These are phyloP conservation scores for Antheraea yamamai DNA, from an alignment of 2,888 invertebrate species.

Conservation along the genomic window DNA sequence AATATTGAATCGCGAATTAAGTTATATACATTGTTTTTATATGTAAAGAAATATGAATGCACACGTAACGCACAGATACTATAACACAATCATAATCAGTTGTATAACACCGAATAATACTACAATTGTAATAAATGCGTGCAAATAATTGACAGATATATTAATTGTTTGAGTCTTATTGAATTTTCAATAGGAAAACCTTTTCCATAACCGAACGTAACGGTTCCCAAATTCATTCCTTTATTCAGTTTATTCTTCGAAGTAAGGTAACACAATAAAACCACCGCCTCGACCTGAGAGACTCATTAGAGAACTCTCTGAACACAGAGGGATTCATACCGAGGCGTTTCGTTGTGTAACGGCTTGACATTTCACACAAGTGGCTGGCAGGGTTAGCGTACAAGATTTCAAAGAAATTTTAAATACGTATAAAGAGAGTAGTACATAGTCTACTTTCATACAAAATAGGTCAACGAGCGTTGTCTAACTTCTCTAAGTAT, in stretches of 20 bases:
- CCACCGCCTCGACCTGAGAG: background rate
- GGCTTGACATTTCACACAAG: background rate
- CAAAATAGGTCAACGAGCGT: background rate
- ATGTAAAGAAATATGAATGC: no score
- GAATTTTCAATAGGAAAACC: background rate
- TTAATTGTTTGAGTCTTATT: background rate
- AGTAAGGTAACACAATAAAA: background rate
- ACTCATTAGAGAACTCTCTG: slow-evolving; percentile 4
- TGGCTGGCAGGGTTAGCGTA: background rate
- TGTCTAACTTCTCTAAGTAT: background rate
- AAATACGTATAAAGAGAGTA: background rate
- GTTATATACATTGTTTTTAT: no score
- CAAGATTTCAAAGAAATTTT: background rate
- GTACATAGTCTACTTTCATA: background rate
- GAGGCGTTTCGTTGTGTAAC: background rate
- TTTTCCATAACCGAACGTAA: background rate
- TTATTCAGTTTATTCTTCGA: background rate
- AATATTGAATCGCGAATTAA: no score
- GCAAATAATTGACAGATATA: background rate
- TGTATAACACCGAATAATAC: no score
- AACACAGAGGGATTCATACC: background rate
- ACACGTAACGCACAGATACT: no score
- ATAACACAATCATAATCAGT: no score
- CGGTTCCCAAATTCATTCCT: background rate
- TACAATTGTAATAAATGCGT: background rate